These are phyloP conservation scores for Sminthopsis crassicaudata DNA, from an alignment of 2,113 vertebrate genomes.

Conservation along the genomic window DNA sequence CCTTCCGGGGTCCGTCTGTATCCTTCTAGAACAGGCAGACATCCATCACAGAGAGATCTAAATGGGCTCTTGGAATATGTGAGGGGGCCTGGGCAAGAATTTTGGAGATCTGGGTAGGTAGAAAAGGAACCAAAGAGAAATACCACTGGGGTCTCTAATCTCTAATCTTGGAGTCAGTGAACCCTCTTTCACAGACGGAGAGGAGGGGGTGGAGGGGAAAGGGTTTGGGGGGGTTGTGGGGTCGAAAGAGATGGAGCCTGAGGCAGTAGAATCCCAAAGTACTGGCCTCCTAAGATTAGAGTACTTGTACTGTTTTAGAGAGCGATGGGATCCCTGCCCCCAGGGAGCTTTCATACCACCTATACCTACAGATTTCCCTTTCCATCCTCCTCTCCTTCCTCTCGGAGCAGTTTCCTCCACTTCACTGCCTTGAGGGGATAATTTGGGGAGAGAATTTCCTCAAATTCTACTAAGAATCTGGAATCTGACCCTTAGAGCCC, in stretches of 20 bases:
- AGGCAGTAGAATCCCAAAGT: not conserved
- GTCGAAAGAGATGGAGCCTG: not conserved
- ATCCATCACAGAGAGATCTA: not conserved
- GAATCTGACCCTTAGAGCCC: not conserved
- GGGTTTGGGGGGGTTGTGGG: too few species aligned
- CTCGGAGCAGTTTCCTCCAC: not conserved
- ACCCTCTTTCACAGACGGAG: not conserved
- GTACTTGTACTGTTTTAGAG: too few species aligned
- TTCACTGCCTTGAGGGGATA: not conserved
- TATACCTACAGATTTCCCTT: not conserved
- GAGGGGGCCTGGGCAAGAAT: not conserved
- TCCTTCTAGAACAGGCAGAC: not conserved
- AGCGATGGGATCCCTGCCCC: not conserved
- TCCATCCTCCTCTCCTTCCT: conserved; percentile 45
- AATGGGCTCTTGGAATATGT: not conserved
- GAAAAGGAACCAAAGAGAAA: not conserved
- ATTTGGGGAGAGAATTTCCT: not conserved
- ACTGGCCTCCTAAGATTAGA: not conserved
- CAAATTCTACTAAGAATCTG: not conserved
- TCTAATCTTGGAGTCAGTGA: not conserved
- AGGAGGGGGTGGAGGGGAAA: not conserved
- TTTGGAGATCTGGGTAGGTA: not conserved
- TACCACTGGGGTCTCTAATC: not conserved
- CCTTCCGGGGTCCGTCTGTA: not conserved
- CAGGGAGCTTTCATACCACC: not conserved